These are phyloP conservation scores for Drosophila bipectinata DNA, from an alignment of 1,140 invertebrate genomes.

Conservation along the genomic window DNA sequence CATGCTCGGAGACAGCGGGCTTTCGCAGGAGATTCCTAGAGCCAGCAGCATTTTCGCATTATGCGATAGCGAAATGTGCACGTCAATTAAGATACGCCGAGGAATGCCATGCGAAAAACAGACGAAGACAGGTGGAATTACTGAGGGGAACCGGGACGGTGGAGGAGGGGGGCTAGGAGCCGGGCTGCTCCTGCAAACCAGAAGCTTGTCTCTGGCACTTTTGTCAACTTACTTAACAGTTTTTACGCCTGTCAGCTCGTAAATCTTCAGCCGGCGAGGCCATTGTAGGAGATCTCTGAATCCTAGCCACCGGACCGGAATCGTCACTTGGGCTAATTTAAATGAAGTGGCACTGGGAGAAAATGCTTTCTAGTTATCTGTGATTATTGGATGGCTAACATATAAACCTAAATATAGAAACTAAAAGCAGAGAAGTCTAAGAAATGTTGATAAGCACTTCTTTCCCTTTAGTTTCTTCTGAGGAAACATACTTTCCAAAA, in stretches of 20 bases:
- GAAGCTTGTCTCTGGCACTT: constrained; percentile 68
- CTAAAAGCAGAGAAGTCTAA: too few relatives aligned
- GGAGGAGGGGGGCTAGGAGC: not conserved
- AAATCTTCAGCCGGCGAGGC: constrained; percentile 61
- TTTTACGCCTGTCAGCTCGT: constrained; percentile 83
- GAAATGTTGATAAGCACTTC: too few relatives aligned
- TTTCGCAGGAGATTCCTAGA: constrained; percentile 45
- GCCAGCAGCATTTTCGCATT: constrained; percentile 76
- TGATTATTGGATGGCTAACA: not conserved
- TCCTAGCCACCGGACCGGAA: constrained; percentile 27
- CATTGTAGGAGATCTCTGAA: constrained; percentile 39
- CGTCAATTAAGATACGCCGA: constrained; percentile 81
- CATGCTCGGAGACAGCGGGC: constrained; percentile 53
- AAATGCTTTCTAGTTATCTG: not conserved
- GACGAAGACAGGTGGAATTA: constrained; percentile 71
- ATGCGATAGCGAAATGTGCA: constrained; percentile 82
- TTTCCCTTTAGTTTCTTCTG: too few relatives aligned
- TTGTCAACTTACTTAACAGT: constrained; percentile 82
- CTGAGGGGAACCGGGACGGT: not conserved
- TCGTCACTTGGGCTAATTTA: constrained; percentile 39
- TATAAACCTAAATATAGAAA: not conserved
- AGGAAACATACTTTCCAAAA: not conserved
- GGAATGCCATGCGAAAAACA: constrained; percentile 64
- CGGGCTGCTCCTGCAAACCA: constrained; percentile 46
- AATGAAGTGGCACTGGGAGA: constrained; percentile 23